Conservation (phyloP, 2,888 invertebrate genomes). For the Drosophila mettleri region DNA sequence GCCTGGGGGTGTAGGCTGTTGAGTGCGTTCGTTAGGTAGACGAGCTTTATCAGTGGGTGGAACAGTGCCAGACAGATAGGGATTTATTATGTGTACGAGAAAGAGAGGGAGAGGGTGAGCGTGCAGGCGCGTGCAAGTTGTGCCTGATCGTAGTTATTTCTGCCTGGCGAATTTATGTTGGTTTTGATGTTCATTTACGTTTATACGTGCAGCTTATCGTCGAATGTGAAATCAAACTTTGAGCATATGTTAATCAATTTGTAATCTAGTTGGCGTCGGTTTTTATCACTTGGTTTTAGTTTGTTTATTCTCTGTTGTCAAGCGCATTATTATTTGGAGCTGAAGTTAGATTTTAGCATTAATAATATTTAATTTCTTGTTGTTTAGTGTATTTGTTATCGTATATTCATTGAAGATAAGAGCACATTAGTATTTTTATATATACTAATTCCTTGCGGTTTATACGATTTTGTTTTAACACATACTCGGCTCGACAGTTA, state of each 20-base stretch:
- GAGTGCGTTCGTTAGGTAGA: slow-evolving; percentile 50
- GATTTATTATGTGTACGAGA: not conserved
- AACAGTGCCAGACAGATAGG: slow-evolving; percentile 16
- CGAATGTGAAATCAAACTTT: slow-evolving; percentile 11
- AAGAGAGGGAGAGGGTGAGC: not conserved
- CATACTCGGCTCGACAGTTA: slow-evolving; percentile 8
- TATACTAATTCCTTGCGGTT: slow-evolving; percentile 12
- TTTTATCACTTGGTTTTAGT: slow-evolving; percentile 23
- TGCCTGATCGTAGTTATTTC: slow-evolving; percentile 17
- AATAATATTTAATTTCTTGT: slow-evolving; percentile 19
- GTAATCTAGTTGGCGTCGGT: slow-evolving; percentile 25
- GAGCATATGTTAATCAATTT: slow-evolving; percentile 52
- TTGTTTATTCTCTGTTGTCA: slow-evolving; percentile 33
- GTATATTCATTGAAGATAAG: slow-evolving; percentile 46
- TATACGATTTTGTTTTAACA: slow-evolving; percentile 1
- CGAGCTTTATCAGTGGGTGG: slow-evolving; percentile 52
- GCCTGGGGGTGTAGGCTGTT: slow-evolving; percentile 39
- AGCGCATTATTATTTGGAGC: slow-evolving; percentile 40
- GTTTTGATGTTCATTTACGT: slow-evolving; percentile 17
- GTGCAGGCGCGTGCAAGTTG: slow-evolving; percentile 37
- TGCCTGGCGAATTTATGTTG: slow-evolving; percentile 18
- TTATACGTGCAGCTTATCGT: slow-evolving; percentile 37
- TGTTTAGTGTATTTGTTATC: slow-evolving; percentile 46
- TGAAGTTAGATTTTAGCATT: slow-evolving; percentile 17
- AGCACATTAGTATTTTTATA: not conserved